Evolutionary conservation across 2,888 invertebrate genomes (phyloP).

Genomic region (Papilio elwesi): DNA sequence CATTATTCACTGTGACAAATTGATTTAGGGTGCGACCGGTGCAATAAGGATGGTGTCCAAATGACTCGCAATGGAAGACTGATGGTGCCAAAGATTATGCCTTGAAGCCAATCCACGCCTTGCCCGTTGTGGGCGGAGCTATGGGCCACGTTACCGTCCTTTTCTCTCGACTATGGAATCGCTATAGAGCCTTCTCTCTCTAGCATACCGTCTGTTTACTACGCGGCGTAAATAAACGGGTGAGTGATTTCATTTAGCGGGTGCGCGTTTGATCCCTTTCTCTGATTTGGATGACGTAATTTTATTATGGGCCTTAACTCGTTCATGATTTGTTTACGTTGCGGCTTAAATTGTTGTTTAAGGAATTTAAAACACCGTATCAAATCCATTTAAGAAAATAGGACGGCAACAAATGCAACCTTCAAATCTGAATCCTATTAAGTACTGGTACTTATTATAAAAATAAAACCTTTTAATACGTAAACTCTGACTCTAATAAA

Average conservation of each 20-base stretch:
- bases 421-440: not conserved
- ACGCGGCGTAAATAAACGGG: slow-evolving; percentile 68
- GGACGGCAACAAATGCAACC: not conserved
- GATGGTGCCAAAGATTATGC: slow-evolving; percentile 69
- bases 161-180: slow-evolving; percentile 44
- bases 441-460: not conserved
- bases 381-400: not conserved
- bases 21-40: slow-evolving; percentile 49
- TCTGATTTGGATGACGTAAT: slow-evolving; percentile 61
- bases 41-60: slow-evolving; percentile 69
- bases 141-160: slow-evolving; percentile 51
- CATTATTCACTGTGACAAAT: slow-evolving; percentile 63
- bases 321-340: slow-evolving; percentile 24
- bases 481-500: too few species aligned
- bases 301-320: slow-evolving; percentile 54
- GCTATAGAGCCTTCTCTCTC: slow-evolving; percentile 52
- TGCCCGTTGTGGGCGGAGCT: slow-evolving; percentile 67
- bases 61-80: slow-evolving; percentile 74
- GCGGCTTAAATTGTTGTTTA: slow-evolving; percentile 13
- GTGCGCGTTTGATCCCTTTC: slow-evolving; percentile 59
- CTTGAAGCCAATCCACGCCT: slow-evolving; percentile 72
- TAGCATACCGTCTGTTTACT: slow-evolving; percentile 61
- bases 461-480: not conserved
- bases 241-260: slow-evolving; percentile 75
- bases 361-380: not conserved